These are phyloP conservation scores for Poecilia gillii DNA, from an alignment of 2,797 vertebrate species.

Conservation along the genomic window DNA sequence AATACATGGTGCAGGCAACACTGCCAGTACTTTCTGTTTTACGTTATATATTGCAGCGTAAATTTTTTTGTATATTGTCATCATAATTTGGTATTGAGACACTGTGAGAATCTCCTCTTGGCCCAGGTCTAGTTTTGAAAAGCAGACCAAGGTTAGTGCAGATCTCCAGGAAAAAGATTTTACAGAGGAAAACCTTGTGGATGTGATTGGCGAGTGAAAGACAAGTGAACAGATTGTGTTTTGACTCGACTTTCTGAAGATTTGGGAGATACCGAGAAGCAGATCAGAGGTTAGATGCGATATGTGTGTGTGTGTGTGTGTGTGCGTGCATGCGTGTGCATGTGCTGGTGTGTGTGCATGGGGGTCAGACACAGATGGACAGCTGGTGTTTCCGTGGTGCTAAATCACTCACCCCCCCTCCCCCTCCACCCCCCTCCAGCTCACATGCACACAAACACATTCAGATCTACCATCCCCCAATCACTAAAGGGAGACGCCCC, in stretches of 20 bases:
- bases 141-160: not conserved
- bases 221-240: constrained; percentile 62
- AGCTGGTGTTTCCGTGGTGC: constrained; percentile 99
- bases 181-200: constrained; percentile 16
- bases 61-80: not conserved
- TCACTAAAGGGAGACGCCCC: constrained; percentile 71
- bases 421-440: constrained; percentile 87
- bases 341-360: constrained; percentile 62
- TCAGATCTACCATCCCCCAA: constrained; percentile 72
- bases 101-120: not conserved
- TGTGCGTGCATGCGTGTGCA: constrained; percentile 40
- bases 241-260: constrained; percentile 59
- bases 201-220: constrained; percentile 23
- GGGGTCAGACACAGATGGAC: constrained; percentile 87
- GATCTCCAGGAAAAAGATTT: not conserved
- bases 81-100: not conserved
- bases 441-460: constrained; percentile 54
- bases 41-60: not conserved
- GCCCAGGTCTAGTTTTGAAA: not conserved
- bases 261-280: constrained; percentile 53
- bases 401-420: constrained; percentile 95
- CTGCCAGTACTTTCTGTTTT: not conserved
- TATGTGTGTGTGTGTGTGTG: constrained; percentile 28
- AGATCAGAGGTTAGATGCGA: constrained; percentile 63
- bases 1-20: not conserved